Base-by-base conservation (phyloP, 2,888 invertebrate species). In the Mythimna loreyi region DNA sequence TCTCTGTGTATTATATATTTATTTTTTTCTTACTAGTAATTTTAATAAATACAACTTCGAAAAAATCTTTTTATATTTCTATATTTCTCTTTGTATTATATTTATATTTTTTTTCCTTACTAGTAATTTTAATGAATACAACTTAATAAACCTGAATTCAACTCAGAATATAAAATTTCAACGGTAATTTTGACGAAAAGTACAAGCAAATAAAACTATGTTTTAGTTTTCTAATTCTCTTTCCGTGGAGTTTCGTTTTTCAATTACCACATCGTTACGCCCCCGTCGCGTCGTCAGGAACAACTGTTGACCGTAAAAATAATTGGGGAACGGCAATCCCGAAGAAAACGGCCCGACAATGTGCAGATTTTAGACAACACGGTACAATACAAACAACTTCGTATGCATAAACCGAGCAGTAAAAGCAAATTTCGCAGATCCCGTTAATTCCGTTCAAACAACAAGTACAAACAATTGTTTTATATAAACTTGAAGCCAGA, bases 401-500 rank as follows among this genome's bases (percentile, higher is more conserved):
- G 75, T 67, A 64, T 75, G 67, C 72, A 80, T 72, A 75, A 83
- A 77, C 72, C 57, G 58, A 36, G 75, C 68, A 60, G 78, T 81
- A 79, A 83, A 83, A 76, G 75, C 73, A 53, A 78, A 85, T 83
- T 83, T 84, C 71, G 72, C 75, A 76, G 59, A 82, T 81, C 65
- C 67, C 78, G 67, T 74, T 83, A 76, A 86, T 81, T 75, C 76
- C 67, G 61, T 76, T 72, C 70, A 77, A 81, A 84, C 81, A 82
- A 82, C 76, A 78, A 78, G 81, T 72, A 84, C 83, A 83, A 86
- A 85, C 83, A 85, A 82, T 84, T 84, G 80, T 86, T 87, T 85
- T 83, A 83, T 82, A 80, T 81, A 83, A 86, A 83, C 71, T 81
- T 78, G 43, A 77, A 60, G 78, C 68, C 78, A 71, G 79, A 79